Evolutionary conservation across 2,797 vertebrate species (phyloP).

Genomic region (Lerista edwardsae): DNA sequence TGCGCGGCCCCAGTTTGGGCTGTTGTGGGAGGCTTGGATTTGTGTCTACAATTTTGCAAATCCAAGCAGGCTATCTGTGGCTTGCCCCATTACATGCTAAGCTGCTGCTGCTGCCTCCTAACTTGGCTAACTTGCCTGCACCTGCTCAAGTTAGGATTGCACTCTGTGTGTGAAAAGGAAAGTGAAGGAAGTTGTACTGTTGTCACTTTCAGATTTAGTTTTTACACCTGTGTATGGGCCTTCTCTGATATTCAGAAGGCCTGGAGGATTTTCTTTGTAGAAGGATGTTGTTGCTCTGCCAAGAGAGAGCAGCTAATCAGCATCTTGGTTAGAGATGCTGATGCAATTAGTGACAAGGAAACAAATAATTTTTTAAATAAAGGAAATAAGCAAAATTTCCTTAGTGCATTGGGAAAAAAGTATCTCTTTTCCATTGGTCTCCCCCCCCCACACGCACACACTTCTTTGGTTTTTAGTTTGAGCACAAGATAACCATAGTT

Average conservation of each 20-base stretch:
- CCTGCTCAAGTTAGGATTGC: too few species aligned
- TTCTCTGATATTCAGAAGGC: not conserved
- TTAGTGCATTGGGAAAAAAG: not conserved
- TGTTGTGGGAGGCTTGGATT: too few species aligned
- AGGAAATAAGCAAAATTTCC: not conserved
- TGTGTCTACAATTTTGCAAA: too few species aligned
- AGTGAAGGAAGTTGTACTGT: not conserved
- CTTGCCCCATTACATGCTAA: too few species aligned
- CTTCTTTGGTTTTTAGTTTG: not conserved
- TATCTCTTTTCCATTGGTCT: not conserved
- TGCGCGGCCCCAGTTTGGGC: too few species aligned
- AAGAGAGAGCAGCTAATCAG: not conserved
- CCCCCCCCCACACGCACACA: not conserved
- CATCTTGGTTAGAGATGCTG: not conserved
- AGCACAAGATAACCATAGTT: not conserved
- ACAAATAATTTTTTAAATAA: conserved; percentile 9
- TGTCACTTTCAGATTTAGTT: not conserved
- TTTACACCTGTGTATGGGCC: too few species aligned
- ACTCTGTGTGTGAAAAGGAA: not conserved
- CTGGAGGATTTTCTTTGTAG: not conserved
- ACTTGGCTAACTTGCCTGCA: too few species aligned
- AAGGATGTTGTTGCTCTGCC: not conserved
- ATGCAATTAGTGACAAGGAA: not conserved
- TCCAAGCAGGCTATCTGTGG: too few species aligned
- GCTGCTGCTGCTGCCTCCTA: too few species aligned